These are phyloP conservation scores for Amiota minor DNA, from an alignment of 2,888 invertebrate species.

Conservation along the genomic window DNA sequence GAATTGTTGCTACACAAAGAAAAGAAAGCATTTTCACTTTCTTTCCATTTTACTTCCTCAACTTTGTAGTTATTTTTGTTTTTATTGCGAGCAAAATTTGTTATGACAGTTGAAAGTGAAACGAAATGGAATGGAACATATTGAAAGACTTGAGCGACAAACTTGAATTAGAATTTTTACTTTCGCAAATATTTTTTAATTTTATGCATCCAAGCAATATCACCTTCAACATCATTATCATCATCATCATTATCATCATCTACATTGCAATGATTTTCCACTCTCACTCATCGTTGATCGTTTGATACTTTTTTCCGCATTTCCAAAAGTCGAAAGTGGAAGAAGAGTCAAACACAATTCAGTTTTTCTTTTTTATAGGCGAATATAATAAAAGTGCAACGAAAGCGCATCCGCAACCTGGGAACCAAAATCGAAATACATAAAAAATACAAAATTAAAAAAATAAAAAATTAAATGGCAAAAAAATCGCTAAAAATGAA, in stretches of 20 bases:
- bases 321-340: slow-evolving; percentile 49
- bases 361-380: not conserved
- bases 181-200: slow-evolving; percentile 40
- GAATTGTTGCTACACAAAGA: slow-evolving; percentile 21
- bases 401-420: slow-evolving; percentile 27
- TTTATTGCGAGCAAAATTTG: slow-evolving; percentile 45
- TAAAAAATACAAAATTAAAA: slow-evolving; percentile 49
- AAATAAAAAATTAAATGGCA: slow-evolving; percentile 46
- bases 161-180: slow-evolving; percentile 33
- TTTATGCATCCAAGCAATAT: slow-evolving; percentile 46
- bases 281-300: slow-evolving; percentile 49
- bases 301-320: slow-evolving; percentile 52
- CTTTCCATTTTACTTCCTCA: slow-evolving; percentile 1
- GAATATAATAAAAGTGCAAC: slow-evolving; percentile 17
- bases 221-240: not conserved
- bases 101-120: not conserved
- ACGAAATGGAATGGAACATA: slow-evolving; percentile 5
- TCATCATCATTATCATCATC: not conserved
- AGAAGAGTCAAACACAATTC: slow-evolving; percentile 31
- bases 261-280: slow-evolving; percentile 51
- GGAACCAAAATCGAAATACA: slow-evolving; percentile 34
- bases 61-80: slow-evolving; percentile 47
- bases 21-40: slow-evolving; percentile 37
- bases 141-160: slow-evolving; percentile 30
- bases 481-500: slow-evolving; percentile 46